Conservation (phyloP, 2,797 vertebrate species). For the Leontopithecus rosalia region DNA sequence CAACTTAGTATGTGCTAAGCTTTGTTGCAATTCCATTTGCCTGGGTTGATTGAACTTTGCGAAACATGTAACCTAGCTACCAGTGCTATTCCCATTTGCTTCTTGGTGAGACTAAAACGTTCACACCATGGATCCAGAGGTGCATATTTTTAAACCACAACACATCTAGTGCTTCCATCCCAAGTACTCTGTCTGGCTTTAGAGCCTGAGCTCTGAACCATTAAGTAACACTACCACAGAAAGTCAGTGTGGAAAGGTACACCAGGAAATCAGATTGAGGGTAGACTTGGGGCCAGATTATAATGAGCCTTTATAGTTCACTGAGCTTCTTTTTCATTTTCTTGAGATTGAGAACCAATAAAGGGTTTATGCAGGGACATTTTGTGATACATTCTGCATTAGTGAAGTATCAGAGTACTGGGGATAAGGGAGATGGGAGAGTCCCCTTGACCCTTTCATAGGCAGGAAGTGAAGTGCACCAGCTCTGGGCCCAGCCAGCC, state of each 20-base stretch:
- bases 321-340: neutral
- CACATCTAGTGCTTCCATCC: neutral
- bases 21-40: neutral
- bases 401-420: neutral
- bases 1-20: neutral
- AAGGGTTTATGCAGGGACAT: neutral
- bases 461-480: no score
- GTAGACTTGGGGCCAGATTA: neutral
- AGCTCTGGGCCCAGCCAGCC: no score
- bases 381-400: neutral
- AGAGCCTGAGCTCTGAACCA: neutral
- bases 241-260: neutral
- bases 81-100: neutral
- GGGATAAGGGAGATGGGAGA: no score
- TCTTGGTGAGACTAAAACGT: neutral
- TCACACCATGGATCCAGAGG: neutral
- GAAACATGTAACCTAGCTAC: neutral
- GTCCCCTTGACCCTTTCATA: no score
- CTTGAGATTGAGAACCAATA: neutral
- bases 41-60: neutral
- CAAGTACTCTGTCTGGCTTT: accelerated
- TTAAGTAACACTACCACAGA: accelerated
- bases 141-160: neutral
- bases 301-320: no score
- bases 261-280: no score